phyloP scores from a whole-genome alignment of 1,140 invertebrate genomes.

The Leptinotarsa undecemlineata region DNA sequence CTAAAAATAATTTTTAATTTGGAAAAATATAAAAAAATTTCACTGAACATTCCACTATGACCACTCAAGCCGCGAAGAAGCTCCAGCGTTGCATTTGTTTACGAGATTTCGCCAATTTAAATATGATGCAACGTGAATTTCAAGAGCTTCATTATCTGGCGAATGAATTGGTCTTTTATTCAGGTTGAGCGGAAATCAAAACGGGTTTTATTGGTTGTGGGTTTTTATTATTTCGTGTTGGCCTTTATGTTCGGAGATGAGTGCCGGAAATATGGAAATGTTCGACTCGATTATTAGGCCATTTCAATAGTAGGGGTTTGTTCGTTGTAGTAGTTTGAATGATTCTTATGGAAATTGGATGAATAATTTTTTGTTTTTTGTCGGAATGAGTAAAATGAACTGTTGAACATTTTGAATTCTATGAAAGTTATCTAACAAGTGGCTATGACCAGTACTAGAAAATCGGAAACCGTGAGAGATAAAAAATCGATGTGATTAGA shows the following conservation, averaged over 20 bases:
- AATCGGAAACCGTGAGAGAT: no score
- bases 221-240: conserved; percentile 13
- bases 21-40: no score
- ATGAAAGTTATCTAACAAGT: no score
- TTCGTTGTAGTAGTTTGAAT: no score
- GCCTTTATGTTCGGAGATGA: not conserved
- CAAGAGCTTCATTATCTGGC: conserved; percentile 16
- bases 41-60: not conserved
- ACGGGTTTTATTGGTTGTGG: not conserved
- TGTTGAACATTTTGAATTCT: no score
- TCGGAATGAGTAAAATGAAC: no score
- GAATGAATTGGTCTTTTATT: conserved; percentile 17
- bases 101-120: conserved; percentile 23
- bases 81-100: conserved; percentile 11
- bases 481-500: no score
- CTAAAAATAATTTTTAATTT: no score
- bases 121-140: conserved; percentile 19
- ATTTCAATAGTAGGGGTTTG: not conserved
- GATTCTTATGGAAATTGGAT: no score
- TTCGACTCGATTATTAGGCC: not conserved
- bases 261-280: conserved; percentile 11
- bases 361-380: no score
- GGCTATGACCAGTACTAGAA: no score
- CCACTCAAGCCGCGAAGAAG: not conserved
- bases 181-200: conserved; percentile 12